A percentile compares a stretch with the other conserved stretches of the same genome.
Evolutionary conservation across 2,888 invertebrate genomes (phyloP).

Genomic region (Mesochorus sp.): DNA sequence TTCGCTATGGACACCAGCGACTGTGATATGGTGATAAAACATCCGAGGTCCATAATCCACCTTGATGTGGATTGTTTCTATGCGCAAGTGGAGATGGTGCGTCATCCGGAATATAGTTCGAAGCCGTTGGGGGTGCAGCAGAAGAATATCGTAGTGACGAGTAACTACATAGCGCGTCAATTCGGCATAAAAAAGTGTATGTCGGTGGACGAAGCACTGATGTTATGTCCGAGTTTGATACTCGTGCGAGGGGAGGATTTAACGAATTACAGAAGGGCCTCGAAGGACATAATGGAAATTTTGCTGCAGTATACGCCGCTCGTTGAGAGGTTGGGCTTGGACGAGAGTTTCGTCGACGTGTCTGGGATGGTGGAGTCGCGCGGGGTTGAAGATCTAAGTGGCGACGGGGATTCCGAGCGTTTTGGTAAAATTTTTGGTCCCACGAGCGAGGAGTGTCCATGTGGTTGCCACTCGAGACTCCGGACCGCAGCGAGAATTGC

Average conservation of each 20-base stretch:
- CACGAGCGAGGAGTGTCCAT: constrained; percentile 85
- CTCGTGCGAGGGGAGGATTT: constrained; percentile 93
- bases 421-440: constrained; percentile 85
- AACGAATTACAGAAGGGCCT: constrained; percentile 90
- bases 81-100: constrained; percentile 92
- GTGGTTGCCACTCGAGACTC: constrained; percentile 89
- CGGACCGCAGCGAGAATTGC: constrained; percentile 89
- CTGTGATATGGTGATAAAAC: constrained; percentile 78
- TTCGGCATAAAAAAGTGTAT: constrained; percentile 91
- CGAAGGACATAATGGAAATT: constrained; percentile 89
- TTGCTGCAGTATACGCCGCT: constrained; percentile 88
- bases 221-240: constrained; percentile 88
- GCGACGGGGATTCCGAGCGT: constrained; percentile 76
- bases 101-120: constrained; percentile 86
- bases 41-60: constrained; percentile 89
- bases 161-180: constrained; percentile 91
- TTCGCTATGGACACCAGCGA: constrained; percentile 79
- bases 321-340: constrained; percentile 92
- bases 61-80: constrained; percentile 93
- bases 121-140: constrained; percentile 92
- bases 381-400: constrained; percentile 76
- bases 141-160: constrained; percentile 92
- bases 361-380: constrained; percentile 86
- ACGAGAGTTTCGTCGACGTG: constrained; percentile 93
- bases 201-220: constrained; percentile 88